phyloP scores from a whole-genome alignment of 2,888 invertebrate genomes.

The Cerastis leucographa region DNA sequence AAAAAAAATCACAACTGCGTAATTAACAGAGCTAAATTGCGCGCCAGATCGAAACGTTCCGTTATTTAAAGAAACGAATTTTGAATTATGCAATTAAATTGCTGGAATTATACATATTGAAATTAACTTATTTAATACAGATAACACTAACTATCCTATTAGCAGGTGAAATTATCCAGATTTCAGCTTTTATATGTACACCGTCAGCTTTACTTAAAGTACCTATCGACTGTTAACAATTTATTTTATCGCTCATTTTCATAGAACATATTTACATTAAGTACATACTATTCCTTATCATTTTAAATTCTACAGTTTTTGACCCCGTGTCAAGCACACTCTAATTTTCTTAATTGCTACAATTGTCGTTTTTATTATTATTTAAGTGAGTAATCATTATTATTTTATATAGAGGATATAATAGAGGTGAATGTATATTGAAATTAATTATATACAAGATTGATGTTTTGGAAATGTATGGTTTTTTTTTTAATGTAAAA shows the following conservation, averaged over 20 bases:
- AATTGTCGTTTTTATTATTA: neutral
- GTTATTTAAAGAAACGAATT: neutral
- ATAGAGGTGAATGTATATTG: too few species aligned
- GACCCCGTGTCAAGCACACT: neutral
- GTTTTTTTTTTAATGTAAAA: too few species aligned
- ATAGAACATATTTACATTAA: constrained; percentile 1
- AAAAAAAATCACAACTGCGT: neutral
- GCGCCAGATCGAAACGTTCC: neutral
- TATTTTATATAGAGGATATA: too few species aligned
- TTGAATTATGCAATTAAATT: constrained; percentile 24
- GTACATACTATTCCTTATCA: neutral
- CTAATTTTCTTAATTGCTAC: neutral
- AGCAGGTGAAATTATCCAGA: neutral
- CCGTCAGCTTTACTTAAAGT: constrained; percentile 1
- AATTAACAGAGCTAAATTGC: neutral
- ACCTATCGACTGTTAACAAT: too few species aligned
- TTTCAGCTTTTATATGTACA: constrained; percentile 13
- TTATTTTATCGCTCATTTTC: too few species aligned
- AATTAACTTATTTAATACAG: neutral
- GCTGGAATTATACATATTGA: neutral
- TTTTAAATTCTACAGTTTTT: neutral
- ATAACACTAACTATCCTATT: neutral
- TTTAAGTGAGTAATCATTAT: too few species aligned
- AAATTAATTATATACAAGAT: too few species aligned
- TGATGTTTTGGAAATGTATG: too few species aligned